These are phyloP conservation scores for Scatophagus argus DNA, from an alignment of 2,113 vertebrate genomes.

Conservation along the genomic window DNA sequence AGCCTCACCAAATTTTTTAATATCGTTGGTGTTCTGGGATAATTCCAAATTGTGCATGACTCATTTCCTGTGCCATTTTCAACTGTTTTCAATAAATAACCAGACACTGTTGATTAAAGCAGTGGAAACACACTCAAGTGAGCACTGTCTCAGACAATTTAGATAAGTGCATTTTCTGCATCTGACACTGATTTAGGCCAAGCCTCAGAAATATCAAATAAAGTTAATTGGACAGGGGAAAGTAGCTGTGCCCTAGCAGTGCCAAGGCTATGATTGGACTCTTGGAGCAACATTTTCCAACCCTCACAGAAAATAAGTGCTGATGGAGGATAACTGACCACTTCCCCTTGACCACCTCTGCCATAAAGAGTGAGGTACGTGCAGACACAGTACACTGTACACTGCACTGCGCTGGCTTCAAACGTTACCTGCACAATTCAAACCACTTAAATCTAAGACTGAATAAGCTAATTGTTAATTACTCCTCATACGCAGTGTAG, in stretches of 20 bases:
- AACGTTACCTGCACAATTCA: slow-evolving; percentile 24
- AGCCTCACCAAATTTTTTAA: slow-evolving; percentile 2
- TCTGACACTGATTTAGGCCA: slow-evolving; percentile 76
- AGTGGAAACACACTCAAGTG: slow-evolving; percentile 72
- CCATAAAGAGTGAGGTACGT: slow-evolving; percentile 52
- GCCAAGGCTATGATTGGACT: slow-evolving; percentile 72
- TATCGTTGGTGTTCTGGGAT: slow-evolving; percentile 3
- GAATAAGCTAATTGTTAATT: background rate
- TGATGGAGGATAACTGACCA: slow-evolving; percentile 63
- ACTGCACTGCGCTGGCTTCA: slow-evolving; percentile 42
- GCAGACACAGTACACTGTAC: slow-evolving; percentile 31
- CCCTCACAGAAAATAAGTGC: slow-evolving; percentile 67
- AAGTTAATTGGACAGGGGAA: slow-evolving; percentile 73
- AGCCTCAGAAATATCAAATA: slow-evolving; percentile 79
- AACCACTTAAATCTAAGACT: background rate
- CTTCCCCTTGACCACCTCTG: slow-evolving; percentile 56
- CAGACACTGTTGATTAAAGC: slow-evolving; percentile 71
- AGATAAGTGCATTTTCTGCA: slow-evolving; percentile 79
- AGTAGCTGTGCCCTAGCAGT: slow-evolving; percentile 57
- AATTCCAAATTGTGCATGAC: slow-evolving; percentile 49
- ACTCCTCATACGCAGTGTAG: background rate
- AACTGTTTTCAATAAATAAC: slow-evolving; percentile 78
- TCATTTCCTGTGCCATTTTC: slow-evolving; percentile 71
- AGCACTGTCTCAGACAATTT: slow-evolving; percentile 79
- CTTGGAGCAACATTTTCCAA: slow-evolving; percentile 65